Percentiles rank a stretch among this genome's conserved stretches.
phyloP scores from a whole-genome alignment of 2,888 invertebrate genomes.

The Schizotus pectinicornis region DNA sequence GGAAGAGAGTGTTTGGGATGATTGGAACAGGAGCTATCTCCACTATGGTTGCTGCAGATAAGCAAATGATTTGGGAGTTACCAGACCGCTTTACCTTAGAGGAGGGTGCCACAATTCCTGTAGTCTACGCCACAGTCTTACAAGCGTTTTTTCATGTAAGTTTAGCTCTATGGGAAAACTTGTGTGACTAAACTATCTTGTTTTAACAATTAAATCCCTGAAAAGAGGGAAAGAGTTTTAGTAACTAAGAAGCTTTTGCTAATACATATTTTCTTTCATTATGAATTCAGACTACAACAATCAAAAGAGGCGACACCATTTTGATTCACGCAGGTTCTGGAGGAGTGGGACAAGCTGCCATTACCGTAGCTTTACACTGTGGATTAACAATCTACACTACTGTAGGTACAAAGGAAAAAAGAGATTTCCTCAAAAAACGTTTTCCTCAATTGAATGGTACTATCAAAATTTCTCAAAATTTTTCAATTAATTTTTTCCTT shows the following conservation, averaged over 20 bases:
- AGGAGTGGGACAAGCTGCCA: slow-evolving; percentile 81
- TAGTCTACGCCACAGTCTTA: slow-evolving; percentile 62
- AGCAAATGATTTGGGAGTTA: slow-evolving; percentile 59
- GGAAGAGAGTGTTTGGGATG: slow-evolving; percentile 58
- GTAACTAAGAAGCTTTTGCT: too few species aligned
- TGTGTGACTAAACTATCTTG: too few species aligned
- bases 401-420: slow-evolving; percentile 70
- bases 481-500: slow-evolving; percentile 48
- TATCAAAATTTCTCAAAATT: slow-evolving; percentile 41
- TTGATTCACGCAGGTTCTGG: slow-evolving; percentile 69
- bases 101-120: slow-evolving; percentile 67
- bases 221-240: too few species aligned
- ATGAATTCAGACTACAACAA: not conserved
- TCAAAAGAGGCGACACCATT: slow-evolving; percentile 55
- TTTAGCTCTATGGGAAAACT: too few species aligned
- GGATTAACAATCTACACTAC: slow-evolving; percentile 75
- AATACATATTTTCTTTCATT: too few species aligned
- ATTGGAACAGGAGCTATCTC: slow-evolving; percentile 62
- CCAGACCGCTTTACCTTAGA: slow-evolving; percentile 64
- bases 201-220: too few species aligned
- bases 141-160: slow-evolving; percentile 43
- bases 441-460: slow-evolving; percentile 55
- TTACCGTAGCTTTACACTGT: slow-evolving; percentile 69
- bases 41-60: slow-evolving; percentile 61
- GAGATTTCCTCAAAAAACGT: slow-evolving; percentile 64